phyloP scores from a whole-genome alignment of 1,140 invertebrate species.

The Goniozus legneri region DNA sequence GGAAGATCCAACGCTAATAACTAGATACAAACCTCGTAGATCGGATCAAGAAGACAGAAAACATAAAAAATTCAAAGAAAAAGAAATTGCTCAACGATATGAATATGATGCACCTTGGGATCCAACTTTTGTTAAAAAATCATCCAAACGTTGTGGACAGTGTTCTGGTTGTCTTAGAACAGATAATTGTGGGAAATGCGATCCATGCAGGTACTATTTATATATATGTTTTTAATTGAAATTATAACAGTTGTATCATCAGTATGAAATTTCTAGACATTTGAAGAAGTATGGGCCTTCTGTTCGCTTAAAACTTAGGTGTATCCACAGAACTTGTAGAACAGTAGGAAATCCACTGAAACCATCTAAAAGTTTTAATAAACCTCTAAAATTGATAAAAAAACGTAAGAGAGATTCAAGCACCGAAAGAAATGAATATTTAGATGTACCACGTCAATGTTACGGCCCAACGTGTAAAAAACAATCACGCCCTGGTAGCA shows the following conservation, averaged over 20 bases:
- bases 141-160: slow-evolving; percentile 70
- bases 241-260: not conserved
- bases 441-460: slow-evolving; percentile 72
- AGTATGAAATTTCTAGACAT: slow-evolving; percentile 52
- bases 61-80: slow-evolving; percentile 46
- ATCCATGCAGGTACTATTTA: slow-evolving; percentile 62
- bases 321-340: slow-evolving; percentile 59
- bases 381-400: slow-evolving; percentile 39
- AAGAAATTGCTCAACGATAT: slow-evolving; percentile 36
- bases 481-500: slow-evolving; percentile 76
- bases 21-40: slow-evolving; percentile 71
- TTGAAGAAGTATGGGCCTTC: slow-evolving; percentile 73
- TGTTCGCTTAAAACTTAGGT: slow-evolving; percentile 67
- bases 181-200: slow-evolving; percentile 85
- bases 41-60: slow-evolving; percentile 59
- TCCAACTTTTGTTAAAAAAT: slow-evolving; percentile 36
- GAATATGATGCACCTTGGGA: slow-evolving; percentile 43
- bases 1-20: slow-evolving; percentile 78
- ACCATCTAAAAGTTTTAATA: slow-evolving; percentile 44
- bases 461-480: slow-evolving; percentile 84
- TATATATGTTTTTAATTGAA: slow-evolving; percentile 4
- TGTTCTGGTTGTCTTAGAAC: slow-evolving; percentile 77
- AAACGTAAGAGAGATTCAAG: slow-evolving; percentile 55
- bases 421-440: slow-evolving; percentile 55
- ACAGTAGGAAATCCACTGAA: slow-evolving; percentile 44